These are phyloP conservation scores for Hesperophylax magnus DNA, from an alignment of 1,140 invertebrate species.

Conservation along the genomic window DNA sequence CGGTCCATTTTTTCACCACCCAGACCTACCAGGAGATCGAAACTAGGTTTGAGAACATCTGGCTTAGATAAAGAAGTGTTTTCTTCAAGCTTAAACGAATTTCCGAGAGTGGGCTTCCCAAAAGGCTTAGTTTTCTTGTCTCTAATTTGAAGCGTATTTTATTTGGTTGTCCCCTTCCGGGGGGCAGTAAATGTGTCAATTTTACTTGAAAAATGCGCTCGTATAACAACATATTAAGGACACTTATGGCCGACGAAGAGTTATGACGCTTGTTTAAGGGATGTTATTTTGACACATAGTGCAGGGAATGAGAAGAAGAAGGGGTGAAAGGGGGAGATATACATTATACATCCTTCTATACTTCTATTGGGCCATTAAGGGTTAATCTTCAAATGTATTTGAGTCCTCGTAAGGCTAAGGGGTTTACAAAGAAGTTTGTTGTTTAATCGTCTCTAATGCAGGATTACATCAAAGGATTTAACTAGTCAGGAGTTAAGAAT, in stretches of 20 bases:
- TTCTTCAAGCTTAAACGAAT: too few relatives aligned
- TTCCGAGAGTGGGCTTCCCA: background rate
- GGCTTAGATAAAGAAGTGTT: too few relatives aligned
- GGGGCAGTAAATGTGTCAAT: constrained; percentile 56
- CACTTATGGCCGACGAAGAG: constrained; percentile 48
- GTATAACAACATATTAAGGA: constrained; percentile 53
- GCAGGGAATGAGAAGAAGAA: background rate
- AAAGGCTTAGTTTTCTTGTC: constrained; percentile 20
- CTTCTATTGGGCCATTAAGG: background rate
- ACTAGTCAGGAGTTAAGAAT: background rate
- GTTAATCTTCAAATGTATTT: constrained; percentile 17
- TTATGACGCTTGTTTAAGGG: constrained; percentile 41
- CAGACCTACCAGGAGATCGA: too few relatives aligned
- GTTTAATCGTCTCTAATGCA: background rate
- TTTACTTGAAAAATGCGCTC: constrained; percentile 55
- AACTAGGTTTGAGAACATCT: too few relatives aligned
- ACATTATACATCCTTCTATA: background rate
- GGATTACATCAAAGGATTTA: background rate
- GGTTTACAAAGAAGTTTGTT: constrained; percentile 5
- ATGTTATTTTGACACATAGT: constrained; percentile 15
- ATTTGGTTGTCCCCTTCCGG: constrained; percentile 41
- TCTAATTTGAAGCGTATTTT: constrained; percentile 49
- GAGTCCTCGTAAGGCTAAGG: background rate
- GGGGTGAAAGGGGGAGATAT: background rate
- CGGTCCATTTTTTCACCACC: too few relatives aligned